Percentiles rank a stretch among this genome's conserved stretches.
These are phyloP conservation scores for Drusus annulatus DNA, from an alignment of 1,140 invertebrate genomes.

Conservation along the genomic window DNA sequence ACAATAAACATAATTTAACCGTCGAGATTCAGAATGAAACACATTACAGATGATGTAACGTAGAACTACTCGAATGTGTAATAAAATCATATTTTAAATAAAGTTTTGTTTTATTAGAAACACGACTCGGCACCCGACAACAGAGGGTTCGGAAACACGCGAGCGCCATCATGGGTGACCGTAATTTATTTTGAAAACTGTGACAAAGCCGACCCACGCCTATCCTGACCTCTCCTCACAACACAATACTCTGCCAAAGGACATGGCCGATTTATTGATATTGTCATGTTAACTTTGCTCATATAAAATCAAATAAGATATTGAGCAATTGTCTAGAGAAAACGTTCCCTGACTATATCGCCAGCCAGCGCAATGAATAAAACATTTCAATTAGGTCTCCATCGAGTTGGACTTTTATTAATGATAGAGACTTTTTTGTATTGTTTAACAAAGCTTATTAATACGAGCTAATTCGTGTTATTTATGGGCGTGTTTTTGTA, in stretches of 20 bases:
- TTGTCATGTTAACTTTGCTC: constrained; percentile 24
- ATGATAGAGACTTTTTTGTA: constrained; percentile 2
- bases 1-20: too few relatives aligned
- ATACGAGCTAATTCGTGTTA: constrained; percentile 10
- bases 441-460: constrained; percentile 24
- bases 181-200: constrained; percentile 19
- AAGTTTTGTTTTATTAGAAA: constrained; percentile 2
- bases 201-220: constrained; percentile 23
- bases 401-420: neutral
- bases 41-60: too few relatives aligned
- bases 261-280: constrained; percentile 30
- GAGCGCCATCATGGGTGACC: constrained; percentile 3
- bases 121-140: constrained; percentile 1
- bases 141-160: constrained; percentile 7
- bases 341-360: neutral
- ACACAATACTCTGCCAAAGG: neutral
- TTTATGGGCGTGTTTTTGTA: constrained; percentile 19
- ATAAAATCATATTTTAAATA: neutral
- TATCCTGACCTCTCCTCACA: constrained; percentile 1
- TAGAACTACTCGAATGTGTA: too few relatives aligned
- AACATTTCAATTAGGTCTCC: constrained; percentile 7
- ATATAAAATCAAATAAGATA: constrained; percentile 30
- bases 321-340: constrained; percentile 21
- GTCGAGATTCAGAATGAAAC: too few relatives aligned
- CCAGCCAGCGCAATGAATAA: neutral